phyloP scores from a whole-genome alignment of 1,140 invertebrate species.

The Lucilia cuprina region DNA sequence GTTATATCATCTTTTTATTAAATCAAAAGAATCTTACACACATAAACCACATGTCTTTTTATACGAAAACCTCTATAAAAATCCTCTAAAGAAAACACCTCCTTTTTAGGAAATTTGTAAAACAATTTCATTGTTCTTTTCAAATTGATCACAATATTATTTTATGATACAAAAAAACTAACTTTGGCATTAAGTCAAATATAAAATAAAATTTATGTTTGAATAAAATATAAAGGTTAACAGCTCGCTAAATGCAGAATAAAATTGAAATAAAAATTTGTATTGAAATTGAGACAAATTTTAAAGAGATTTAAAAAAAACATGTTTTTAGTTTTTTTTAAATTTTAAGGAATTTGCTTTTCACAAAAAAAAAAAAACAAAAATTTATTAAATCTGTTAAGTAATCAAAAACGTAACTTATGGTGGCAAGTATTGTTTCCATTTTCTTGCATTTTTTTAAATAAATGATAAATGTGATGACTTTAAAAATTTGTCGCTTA shows the following conservation, averaged over 20 bases:
- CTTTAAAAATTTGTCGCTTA: slow-evolving; percentile 29
- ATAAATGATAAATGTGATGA: slow-evolving; percentile 33
- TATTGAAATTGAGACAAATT: slow-evolving; percentile 33
- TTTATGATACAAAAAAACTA: no score
- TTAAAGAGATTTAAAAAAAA: background rate
- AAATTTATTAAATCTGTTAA: background rate
- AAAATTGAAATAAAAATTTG: background rate
- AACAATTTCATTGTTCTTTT: no score
- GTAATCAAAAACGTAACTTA: slow-evolving; percentile 24
- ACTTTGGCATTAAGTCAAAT: background rate
- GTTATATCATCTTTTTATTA: background rate
- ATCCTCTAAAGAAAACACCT: background rate
- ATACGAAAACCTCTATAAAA: background rate
- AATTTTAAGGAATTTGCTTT: background rate
- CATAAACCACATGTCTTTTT: no score
- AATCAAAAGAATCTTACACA: background rate
- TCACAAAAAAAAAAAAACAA: background rate
- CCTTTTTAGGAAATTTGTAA: background rate
- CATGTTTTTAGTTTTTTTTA: no score
- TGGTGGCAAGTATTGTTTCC: no score
- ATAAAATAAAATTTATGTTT: background rate
- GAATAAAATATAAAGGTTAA: background rate
- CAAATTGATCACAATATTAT: no score
- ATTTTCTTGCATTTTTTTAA: background rate
- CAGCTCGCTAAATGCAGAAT: background rate